Base-by-base conservation (phyloP, 2,797 vertebrate species). In the Diplodus sargus region DNA sequence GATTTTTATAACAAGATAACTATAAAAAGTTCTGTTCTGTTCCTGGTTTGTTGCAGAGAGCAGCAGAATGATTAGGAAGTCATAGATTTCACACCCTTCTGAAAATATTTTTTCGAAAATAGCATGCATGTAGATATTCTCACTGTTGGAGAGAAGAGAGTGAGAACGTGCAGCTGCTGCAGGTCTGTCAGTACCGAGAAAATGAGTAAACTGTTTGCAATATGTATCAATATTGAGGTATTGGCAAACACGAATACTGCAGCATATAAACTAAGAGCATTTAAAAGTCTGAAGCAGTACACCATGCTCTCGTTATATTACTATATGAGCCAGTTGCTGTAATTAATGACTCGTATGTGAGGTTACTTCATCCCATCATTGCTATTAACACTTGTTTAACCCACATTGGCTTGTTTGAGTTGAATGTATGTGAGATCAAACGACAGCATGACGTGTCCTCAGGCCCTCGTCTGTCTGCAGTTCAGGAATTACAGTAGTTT, bases 401-500 rank as follows among this genome's bases (percentile, higher is more conserved):
- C 17, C 17, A 34, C 25, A 45, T 34, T 62, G 47, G 16, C 18
- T 71, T 22, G 47, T 54, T 48, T 52, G 34, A 58, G 42, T 71
- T 59, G 18, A 34, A 22, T 66, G 5, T 42, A 30, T 11, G 0
- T 63, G 47, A 56, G 16, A 16, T 80, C 17, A 18, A 16, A 30
- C 52, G 70, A 18, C 58, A 23, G 15, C 20, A 7, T 22, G 15
- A 10, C 13, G 1, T 48, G 12, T 51, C 65, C 47, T 57, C 22
- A n/a, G 60, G 47, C 66, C 0, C 3, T 39, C 0, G 57, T 48
- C 54, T 74, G 43, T 74, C 63, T 53, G 7, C 18, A 28, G n/a
- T 61, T 61, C 47, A 53, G 67, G 43, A 62, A 53, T 25, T 13
- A 22, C 49, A 53, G 25, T 42, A 22, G 17, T 78, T 86, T 75